Conservation (phyloP, 2,797 vertebrate genomes). For the Ibycter americanus region DNA sequence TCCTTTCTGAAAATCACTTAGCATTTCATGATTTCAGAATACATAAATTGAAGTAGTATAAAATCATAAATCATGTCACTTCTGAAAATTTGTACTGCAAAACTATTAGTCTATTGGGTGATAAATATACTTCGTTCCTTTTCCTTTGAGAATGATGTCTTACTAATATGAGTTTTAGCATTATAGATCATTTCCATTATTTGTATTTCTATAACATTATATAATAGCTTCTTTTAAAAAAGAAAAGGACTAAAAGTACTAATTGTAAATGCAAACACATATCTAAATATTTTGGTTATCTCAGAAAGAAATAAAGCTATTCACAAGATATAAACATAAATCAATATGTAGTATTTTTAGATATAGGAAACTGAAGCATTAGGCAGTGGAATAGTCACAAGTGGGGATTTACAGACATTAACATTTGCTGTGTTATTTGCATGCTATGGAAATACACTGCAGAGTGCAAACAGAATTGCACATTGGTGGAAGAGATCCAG, state of each 20-base stretch:
- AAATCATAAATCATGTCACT: neutral
- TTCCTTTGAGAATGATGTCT: neutral
- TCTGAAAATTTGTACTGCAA: neutral
- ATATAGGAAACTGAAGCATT: neutral
- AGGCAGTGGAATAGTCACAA: neutral
- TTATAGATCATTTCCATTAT: neutral
- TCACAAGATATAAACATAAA: neutral
- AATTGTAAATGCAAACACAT: neutral
- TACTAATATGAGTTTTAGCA: neutral
- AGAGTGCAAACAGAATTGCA: neutral
- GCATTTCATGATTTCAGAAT: neutral
- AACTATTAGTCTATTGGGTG: neutral
- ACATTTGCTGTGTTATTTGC: neutral
- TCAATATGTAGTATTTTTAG: neutral
- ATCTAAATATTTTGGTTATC: neutral
- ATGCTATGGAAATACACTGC: neutral
- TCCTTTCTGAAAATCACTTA: neutral
- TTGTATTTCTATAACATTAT: neutral
- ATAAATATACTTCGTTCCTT: neutral
- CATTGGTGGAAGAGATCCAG: neutral
- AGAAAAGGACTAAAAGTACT: neutral
- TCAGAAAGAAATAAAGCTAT: neutral
- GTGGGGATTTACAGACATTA: neutral
- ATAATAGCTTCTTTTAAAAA: neutral
- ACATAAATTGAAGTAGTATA: neutral